These are phyloP conservation scores for Butorides virescens DNA, from an alignment of 2,113 vertebrate genomes.

Conservation along the genomic window DNA sequence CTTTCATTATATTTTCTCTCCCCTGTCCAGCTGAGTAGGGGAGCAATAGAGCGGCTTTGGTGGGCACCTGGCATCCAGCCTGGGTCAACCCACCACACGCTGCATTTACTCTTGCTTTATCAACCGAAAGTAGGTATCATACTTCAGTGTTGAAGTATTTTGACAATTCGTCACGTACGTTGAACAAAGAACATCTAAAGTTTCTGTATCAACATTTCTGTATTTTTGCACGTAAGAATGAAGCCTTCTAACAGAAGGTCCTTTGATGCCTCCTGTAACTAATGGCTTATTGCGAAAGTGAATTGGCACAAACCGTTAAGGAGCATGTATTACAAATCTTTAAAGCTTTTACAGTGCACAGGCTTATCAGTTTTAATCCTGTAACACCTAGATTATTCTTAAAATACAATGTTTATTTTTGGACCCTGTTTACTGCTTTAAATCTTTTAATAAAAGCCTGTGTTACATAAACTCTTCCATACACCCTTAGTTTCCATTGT, in stretches of 20 bases:
- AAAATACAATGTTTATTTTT: background rate
- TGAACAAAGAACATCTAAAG: background rate
- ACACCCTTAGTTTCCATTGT: background rate
- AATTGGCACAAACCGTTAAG: background rate
- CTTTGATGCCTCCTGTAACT: background rate
- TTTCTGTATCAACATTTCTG: background rate
- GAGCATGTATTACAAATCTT: background rate
- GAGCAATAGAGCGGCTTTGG: no score
- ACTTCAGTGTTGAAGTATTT: background rate
- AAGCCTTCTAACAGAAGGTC: background rate
- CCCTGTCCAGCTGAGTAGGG: no score
- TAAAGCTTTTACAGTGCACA: background rate
- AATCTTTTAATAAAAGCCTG: background rate
- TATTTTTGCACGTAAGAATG: rapidly evolving
- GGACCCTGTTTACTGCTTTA: background rate
- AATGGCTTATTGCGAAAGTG: background rate
- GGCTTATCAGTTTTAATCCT: slow-evolving; percentile 17
- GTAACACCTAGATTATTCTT: slow-evolving; percentile 28
- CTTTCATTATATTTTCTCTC: no score
- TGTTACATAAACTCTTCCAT: background rate
- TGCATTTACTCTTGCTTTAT: background rate
- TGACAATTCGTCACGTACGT: background rate
- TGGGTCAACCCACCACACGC: no score
- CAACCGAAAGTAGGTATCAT: background rate
- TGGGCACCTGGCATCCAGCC: no score